These are phyloP conservation scores for Gerris buenoi DNA, from an alignment of 1,140 invertebrate genomes.

Conservation along the genomic window DNA sequence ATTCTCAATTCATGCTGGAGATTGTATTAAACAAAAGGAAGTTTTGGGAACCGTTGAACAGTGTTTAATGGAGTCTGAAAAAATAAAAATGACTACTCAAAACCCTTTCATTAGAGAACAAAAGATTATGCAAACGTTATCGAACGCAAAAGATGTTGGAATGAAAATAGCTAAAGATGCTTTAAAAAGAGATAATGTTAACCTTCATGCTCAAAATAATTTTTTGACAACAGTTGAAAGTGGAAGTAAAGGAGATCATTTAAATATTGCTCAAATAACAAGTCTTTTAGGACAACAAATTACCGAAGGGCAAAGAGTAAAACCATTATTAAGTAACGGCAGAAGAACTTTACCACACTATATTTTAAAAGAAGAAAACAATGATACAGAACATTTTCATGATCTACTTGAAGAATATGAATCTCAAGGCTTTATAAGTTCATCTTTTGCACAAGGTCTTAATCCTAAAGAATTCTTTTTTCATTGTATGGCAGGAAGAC, in stretches of 20 bases:
- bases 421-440: slow-evolving; percentile 91
- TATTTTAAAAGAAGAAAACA: slow-evolving; percentile 74
- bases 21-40: not conserved
- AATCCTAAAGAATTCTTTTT: slow-evolving; percentile 97
- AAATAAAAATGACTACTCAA: not conserved
- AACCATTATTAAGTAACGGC: slow-evolving; percentile 81
- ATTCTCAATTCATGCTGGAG: not conserved
- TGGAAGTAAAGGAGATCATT: slow-evolving; percentile 91
- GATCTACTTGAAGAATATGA: slow-evolving; percentile 84
- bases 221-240: slow-evolving; percentile 88
- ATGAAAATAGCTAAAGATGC: slow-evolving; percentile 59
- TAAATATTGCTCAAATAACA: slow-evolving; percentile 96
- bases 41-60: not conserved
- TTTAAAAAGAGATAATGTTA: slow-evolving; percentile 61
- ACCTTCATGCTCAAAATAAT: slow-evolving; percentile 84
- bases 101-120: slow-evolving; percentile 56
- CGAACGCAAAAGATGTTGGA: slow-evolving; percentile 40
- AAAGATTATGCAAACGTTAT: slow-evolving; percentile 38
- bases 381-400: slow-evolving; percentile 89
- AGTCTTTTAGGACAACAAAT: slow-evolving; percentile 94
- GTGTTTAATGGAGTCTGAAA: slow-evolving; percentile 34
- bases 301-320: slow-evolving; percentile 90
- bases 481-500: slow-evolving; percentile 98
- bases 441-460: slow-evolving; percentile 93
- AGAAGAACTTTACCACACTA: slow-evolving; percentile 80